Conservation (phyloP, 2,888 invertebrate genomes). For the Agrypnus murinus region DNA sequence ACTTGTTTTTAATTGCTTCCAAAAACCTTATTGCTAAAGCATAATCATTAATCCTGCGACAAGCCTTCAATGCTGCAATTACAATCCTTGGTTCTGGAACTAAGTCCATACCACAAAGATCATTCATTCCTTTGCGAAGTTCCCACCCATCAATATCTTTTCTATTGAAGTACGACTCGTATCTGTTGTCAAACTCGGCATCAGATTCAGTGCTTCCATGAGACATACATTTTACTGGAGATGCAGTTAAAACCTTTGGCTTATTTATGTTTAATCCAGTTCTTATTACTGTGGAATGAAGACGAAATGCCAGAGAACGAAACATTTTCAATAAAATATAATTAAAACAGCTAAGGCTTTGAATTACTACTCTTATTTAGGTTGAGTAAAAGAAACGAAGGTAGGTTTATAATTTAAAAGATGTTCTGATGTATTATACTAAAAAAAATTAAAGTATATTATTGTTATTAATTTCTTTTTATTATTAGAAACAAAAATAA, state of each 20-base stretch:
- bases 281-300: conserved; percentile 68
- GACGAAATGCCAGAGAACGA: conserved; percentile 71
- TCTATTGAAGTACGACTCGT: conserved; percentile 88
- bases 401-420: no score
- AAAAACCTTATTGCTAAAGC: conserved; percentile 94
- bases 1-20: conserved; percentile 93
- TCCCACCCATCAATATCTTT: conserved; percentile 96
- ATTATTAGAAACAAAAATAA: no score
- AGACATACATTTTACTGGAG: conserved; percentile 65
- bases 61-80: conserved; percentile 90
- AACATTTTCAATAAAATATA: no score
- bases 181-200: conserved; percentile 89
- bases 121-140: conserved; percentile 92
- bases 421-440: no score
- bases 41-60: conserved; percentile 95
- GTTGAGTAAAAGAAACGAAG: no score
- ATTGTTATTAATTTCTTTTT: no score
- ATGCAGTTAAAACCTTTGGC: conserved; percentile 56
- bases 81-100: conserved; percentile 95
- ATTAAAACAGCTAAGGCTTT: no score
- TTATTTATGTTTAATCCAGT: conserved; percentile 60
- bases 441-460: no score
- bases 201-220: conserved; percentile 80
- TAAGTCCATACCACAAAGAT: conserved; percentile 90
- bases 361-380: no score